phyloP scores from a whole-genome alignment of 2,797 vertebrate genomes.

The Periophthalmus magnuspinnatus region DNA sequence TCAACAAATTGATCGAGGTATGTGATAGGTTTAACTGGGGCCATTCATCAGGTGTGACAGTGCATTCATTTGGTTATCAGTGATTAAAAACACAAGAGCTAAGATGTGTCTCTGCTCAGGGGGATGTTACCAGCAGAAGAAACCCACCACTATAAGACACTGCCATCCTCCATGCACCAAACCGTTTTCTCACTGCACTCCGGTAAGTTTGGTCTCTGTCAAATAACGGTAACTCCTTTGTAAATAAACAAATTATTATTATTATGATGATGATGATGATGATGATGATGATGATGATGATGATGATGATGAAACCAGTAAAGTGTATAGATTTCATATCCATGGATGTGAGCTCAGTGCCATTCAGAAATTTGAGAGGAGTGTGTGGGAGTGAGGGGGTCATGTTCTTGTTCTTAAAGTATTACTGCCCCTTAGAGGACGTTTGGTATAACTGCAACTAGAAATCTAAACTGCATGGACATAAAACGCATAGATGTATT shows the following conservation, averaged over 20 bases:
- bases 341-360: constrained; percentile 29
- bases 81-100: constrained; percentile 41
- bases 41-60: constrained; percentile 75
- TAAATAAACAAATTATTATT: too few relatives aligned
- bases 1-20: constrained; percentile 70
- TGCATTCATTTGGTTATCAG: constrained; percentile 73
- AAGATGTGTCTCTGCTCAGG: constrained; percentile 77
- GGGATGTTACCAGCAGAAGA: constrained; percentile 85
- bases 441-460: constrained; percentile 50
- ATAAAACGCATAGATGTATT: background rate
- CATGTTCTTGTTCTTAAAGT: constrained; percentile 33
- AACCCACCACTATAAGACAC: constrained; percentile 82
- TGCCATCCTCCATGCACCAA: constrained; percentile 93
- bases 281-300: too few relatives aligned
- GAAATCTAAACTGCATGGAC: background rate
- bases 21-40: constrained; percentile 57
- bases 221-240: background rate
- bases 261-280: too few relatives aligned
- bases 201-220: constrained; percentile 82
- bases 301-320: too few relatives aligned
- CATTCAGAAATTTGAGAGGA: constrained; percentile 10
- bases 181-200: constrained; percentile 95
- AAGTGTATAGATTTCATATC: constrained; percentile 36
- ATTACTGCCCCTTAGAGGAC: constrained; percentile 69
- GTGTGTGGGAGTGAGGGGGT: constrained; percentile 7